Evolutionary conservation across 2,888 invertebrate species (phyloP), one percentile per base, ranked within the genome.

Genomic region (Mythimna loreyi): DNA sequence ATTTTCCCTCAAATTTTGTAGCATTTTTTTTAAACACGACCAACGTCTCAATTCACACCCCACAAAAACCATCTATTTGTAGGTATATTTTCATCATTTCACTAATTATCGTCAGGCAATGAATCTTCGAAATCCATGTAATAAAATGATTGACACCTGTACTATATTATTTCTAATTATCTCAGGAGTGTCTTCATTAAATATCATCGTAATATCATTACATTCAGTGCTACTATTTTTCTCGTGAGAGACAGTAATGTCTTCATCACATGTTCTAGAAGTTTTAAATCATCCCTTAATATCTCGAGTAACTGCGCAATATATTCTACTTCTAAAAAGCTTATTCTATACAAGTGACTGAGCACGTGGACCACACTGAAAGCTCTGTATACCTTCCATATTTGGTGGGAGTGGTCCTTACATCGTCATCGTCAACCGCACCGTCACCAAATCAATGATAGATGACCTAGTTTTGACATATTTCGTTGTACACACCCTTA

Each of bases 401-500:
- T 53, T 45, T 64, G 11, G 16, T 21, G 25, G 30, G 13, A 13
- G 2, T 40, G 8, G 11, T 23, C 23, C 19, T 36, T 45, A 1
- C 23, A 2, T 45, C 3, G n/a, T 45, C 16, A 40, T 21, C 16
- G 5, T 52, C 30, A 21, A 40, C 25, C 11, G 33, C 36, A 3
- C 33, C 40, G 4, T 19, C 19, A 49, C 11, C 16, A 21, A 30
- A 36, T 43, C 23, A 40, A 47, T 65, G 19, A 40, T 19, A 45
- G 33, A 25, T 62, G 56, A 73, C 66, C 66, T 72, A 66, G 11
- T 72, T 71, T 57, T 33, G 33, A 23, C 11, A 53, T 53, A 53
- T 67, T 66, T 28, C 21, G 5, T 19, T 19, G 25, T 45, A 53
- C 53, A 56, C 63, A 49, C 33, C 47, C 36, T 30, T 19, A 63